These are phyloP conservation scores for Tachypleus tridentatus DNA, from an alignment of 1,140 invertebrate species.

Conservation along the genomic window DNA sequence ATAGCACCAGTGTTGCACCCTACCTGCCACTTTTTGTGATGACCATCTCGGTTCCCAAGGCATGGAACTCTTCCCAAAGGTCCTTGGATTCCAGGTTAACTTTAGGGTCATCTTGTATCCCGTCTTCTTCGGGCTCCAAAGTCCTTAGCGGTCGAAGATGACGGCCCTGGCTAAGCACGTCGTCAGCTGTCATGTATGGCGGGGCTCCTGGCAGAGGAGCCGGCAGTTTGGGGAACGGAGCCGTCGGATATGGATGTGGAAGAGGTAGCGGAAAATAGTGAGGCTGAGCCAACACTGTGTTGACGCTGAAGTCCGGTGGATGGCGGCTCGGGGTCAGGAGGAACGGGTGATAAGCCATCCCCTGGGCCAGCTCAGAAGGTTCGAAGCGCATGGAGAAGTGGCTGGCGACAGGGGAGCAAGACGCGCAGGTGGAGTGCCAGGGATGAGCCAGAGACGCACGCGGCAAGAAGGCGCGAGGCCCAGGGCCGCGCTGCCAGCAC, in stretches of 20 bases:
- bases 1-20: constrained; percentile 24
- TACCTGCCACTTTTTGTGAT: constrained; percentile 96
- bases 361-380: constrained; percentile 14
- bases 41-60: constrained; percentile 96
- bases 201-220: constrained; percentile 31
- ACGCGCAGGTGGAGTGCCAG: neutral
- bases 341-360: constrained; percentile 20
- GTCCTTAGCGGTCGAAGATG: constrained; percentile 12
- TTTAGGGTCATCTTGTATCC: constrained; percentile 88
- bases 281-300: constrained; percentile 7
- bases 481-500: too few relatives aligned
- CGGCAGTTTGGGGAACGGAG: constrained; percentile 12
- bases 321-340: constrained; percentile 10
- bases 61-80: constrained; percentile 86
- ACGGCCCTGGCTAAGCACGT: constrained; percentile 4
- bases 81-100: constrained; percentile 84
- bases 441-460: too few relatives aligned
- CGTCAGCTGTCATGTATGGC: constrained; percentile 31
- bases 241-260: constrained; percentile 15
- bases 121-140: constrained; percentile 78
- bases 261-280: constrained; percentile 28
- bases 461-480: too few relatives aligned
- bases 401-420: neutral
- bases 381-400: constrained; percentile 38
- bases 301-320: constrained; percentile 6